Percentiles rank a stretch among this genome's conserved stretches.
Conservation (phyloP, 2,888 invertebrate species). For the Caenorhabditis imperialis region DNA sequence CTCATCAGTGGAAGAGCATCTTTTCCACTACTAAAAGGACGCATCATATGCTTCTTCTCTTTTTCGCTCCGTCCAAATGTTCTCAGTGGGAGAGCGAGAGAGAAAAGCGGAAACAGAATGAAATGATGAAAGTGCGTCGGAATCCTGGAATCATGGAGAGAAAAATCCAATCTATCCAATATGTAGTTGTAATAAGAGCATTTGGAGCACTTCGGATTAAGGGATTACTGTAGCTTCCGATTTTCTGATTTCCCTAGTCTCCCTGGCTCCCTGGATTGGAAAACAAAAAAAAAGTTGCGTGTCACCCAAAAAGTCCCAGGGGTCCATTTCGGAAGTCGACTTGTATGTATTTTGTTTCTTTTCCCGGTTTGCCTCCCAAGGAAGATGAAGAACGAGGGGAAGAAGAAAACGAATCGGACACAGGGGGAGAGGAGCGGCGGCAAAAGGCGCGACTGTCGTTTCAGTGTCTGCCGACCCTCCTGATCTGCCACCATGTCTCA, state of each 20-base stretch:
- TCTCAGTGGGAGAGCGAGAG: conserved; percentile 15
- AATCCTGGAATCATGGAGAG: conserved; percentile 43
- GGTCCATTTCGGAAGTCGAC: conserved; percentile 8
- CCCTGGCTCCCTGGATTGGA: too few relatives aligned
- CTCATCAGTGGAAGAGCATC: too few relatives aligned
- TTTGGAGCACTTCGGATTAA: too few relatives aligned
- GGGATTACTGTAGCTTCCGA: too few relatives aligned
- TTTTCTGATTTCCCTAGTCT: too few relatives aligned
- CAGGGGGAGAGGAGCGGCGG: conserved; percentile 44
- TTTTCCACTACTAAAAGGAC: conserved; percentile 38
- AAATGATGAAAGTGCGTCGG: conserved; percentile 26
- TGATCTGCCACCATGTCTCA: conserved; percentile 38
- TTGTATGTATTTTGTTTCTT: conserved; percentile 22
- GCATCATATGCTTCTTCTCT: conserved; percentile 16
- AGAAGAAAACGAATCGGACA: conserved; percentile 34
- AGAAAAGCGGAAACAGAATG: conserved; percentile 8
- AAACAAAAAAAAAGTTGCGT: too few relatives aligned
- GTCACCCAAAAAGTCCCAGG: too few relatives aligned
- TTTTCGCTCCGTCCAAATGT: conserved; percentile 37
- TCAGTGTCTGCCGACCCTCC: conserved; percentile 27
- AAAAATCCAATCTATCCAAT: too few relatives aligned
- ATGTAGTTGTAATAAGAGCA: too few relatives aligned
- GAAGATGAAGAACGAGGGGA: conserved; percentile 11
- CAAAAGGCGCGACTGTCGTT: conserved; percentile 50
- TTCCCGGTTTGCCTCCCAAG: conserved; percentile 14